Conservation (phyloP, 2,888 invertebrate genomes). For the Metacarcinus magister region DNA sequence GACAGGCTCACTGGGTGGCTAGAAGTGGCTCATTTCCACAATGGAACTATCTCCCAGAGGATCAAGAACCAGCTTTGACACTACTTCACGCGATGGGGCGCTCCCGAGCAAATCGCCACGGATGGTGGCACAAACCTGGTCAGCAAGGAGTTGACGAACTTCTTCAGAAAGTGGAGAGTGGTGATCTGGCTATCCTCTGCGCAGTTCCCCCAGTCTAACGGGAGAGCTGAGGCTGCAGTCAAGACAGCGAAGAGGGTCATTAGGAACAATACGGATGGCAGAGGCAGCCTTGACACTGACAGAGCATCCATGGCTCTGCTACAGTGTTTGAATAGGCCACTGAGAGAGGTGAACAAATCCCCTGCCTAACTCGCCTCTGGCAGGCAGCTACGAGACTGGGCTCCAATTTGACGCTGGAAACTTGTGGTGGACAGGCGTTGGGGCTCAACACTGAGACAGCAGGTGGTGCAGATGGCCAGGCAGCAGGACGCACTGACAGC, state of each 20-base stretch:
- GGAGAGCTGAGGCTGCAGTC: not conserved
- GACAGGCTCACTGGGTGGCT: not conserved
- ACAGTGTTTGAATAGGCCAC: not conserved
- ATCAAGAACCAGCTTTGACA: not conserved
- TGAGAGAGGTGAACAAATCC: not conserved
- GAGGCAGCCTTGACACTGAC: not conserved
- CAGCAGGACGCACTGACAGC: not conserved
- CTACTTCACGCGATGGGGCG: slow-evolving; percentile 34
- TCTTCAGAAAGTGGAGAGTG: slow-evolving; percentile 53
- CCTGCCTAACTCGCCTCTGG: not conserved
- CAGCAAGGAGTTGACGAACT: not conserved
- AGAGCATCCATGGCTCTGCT: not conserved
- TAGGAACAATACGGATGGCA: not conserved
- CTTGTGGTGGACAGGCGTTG: not conserved
- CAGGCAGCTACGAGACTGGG: slow-evolving; percentile 16
- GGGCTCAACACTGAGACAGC: not conserved
- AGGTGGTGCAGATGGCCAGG: not conserved
- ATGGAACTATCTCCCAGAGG: not conserved
- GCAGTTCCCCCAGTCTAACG: slow-evolving; percentile 35
- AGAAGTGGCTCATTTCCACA: not conserved
- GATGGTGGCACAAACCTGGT: slow-evolving; percentile 33
- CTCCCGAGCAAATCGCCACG: not conserved
- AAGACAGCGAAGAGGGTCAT: slow-evolving; percentile 2
- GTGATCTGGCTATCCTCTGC: not conserved
- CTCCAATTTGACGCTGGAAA: not conserved